A percentile compares a stretch with the other conserved stretches of the same genome.
Evolutionary conservation across 2,797 vertebrate genomes (phyloP).

Genomic region (Poeciliopsis gracilis): DNA sequence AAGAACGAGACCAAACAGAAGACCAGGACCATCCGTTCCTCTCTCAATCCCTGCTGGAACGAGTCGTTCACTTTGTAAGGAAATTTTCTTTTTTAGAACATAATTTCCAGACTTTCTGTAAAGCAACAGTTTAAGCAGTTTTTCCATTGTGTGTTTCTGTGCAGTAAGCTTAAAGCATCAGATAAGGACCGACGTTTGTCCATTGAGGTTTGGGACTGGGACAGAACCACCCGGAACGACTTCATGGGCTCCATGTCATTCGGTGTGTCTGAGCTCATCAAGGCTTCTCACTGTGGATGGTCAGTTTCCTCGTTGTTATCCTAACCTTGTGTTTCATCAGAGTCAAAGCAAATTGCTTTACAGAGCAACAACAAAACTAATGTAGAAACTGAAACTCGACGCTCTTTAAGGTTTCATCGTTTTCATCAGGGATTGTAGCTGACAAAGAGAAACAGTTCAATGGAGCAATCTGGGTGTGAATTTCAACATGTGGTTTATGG

Average conservation of each 20-base stretch:
- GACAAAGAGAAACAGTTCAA: background rate
- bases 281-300: conserved; percentile 91
- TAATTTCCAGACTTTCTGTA: background rate
- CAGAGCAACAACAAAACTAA: background rate
- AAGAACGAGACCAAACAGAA: conserved; percentile 98
- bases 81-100: background rate
- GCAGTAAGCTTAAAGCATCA: conserved; percentile 90
- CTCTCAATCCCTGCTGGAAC: conserved; percentile 95
- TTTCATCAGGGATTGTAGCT: background rate
- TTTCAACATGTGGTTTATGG: background rate
- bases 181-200: conserved; percentile 97
- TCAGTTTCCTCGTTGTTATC: conserved; percentile 70
- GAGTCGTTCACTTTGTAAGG: conserved; percentile 96
- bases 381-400: background rate
- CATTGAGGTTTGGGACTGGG: conserved; percentile 97
- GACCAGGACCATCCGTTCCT: conserved; percentile 96
- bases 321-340: background rate
- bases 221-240: conserved; percentile 95
- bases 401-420: background rate
- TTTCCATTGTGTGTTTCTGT: conserved; percentile 1
- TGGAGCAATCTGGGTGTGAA: background rate
- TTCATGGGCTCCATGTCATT: conserved; percentile 99
- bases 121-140: background rate
- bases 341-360: background rate
- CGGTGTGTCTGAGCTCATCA: conserved; percentile 97